phyloP scores from a whole-genome alignment of 2,113 vertebrate genomes.

The Callocephalon fimbriatum region DNA sequence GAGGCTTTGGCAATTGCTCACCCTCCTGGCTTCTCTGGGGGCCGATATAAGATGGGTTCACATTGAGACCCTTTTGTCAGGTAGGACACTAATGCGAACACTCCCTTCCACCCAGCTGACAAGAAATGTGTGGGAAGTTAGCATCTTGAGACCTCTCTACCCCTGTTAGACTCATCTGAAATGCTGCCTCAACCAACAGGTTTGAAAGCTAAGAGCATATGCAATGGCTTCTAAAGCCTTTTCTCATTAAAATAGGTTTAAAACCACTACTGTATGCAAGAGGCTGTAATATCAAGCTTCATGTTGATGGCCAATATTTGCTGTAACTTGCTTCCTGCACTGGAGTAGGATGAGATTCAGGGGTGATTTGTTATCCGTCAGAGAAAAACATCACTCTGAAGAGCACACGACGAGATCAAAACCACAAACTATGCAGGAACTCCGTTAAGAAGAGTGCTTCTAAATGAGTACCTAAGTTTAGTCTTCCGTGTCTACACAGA shows the following conservation, averaged over 20 bases:
- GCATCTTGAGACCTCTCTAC: neutral
- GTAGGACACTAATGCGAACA: neutral
- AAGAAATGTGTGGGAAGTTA: neutral
- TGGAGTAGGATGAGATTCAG: neutral
- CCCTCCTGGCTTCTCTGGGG: neutral
- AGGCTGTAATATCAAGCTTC: neutral
- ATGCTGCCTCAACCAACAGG: neutral
- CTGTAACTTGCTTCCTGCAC: neutral
- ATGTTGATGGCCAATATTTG: neutral
- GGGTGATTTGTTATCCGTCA: neutral
- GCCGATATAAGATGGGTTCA: neutral
- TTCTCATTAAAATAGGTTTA: neutral
- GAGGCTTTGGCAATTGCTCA: neutral
- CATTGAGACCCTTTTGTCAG: neutral
- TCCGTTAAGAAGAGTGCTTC: neutral
- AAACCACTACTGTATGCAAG: neutral
- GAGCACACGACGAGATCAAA: neutral
- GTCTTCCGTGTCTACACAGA: neutral
- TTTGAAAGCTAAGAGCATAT: neutral
- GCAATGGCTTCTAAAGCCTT: neutral
- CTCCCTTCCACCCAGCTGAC: neutral
- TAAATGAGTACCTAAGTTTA: neutral
- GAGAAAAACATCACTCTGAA: neutral
- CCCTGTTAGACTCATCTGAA: neutral
- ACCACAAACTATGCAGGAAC: neutral